These are phyloP conservation scores for Heliconius congener DNA, from an alignment of 1,140 invertebrate genomes.

Conservation along the genomic window DNA sequence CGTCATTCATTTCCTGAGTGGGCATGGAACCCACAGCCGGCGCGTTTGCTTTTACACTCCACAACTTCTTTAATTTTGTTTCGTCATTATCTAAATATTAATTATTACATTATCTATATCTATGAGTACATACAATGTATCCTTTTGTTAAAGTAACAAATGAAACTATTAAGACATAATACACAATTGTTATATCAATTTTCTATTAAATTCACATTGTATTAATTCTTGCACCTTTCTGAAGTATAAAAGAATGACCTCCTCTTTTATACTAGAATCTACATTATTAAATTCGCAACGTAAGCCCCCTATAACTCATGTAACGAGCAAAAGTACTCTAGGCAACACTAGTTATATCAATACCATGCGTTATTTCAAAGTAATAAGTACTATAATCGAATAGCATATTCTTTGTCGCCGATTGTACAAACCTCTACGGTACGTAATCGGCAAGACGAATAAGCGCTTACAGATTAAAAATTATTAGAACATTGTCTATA, in stretches of 20 bases:
- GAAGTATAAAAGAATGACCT: constrained; percentile 8
- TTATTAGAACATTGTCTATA: not conserved
- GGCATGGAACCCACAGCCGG: no score
- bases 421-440: constrained; percentile 4
- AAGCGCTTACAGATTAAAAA: not conserved
- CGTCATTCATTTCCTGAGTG: no score
- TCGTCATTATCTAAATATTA: no score
- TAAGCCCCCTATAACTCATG: not conserved
- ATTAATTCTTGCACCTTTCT: not conserved
- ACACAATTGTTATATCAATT: not conserved
- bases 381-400: no score
- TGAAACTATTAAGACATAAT: not conserved
- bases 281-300: constrained; percentile 1
- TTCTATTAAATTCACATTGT: not conserved
- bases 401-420: not conserved
- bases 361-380: no score
- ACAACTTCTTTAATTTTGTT: no score
- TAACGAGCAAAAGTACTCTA: not conserved
- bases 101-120: no score
- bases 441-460: not conserved
- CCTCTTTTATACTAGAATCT: not conserved
- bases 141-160: not conserved
- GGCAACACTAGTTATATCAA: not conserved
- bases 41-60: no score
- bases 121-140: not conserved